Conservation (phyloP, 2,888 invertebrate species). For the Galerucella nymphaeae region DNA sequence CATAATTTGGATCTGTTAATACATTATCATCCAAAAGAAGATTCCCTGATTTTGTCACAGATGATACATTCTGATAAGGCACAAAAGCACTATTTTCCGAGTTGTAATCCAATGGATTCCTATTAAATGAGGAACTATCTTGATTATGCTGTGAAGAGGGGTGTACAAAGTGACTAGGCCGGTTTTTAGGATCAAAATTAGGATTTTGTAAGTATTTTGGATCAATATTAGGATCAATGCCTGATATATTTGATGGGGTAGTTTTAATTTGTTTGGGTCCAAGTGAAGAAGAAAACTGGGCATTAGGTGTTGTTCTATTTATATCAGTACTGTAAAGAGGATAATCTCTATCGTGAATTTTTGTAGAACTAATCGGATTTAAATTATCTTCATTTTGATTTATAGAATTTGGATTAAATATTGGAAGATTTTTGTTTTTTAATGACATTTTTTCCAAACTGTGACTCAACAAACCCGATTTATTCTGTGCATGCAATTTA, state of each 20-base stretch:
- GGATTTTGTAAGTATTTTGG: slow-evolving; percentile 43
- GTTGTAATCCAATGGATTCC: slow-evolving; percentile 22
- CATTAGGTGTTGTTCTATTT: slow-evolving; percentile 24
- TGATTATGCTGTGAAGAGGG: slow-evolving; percentile 18
- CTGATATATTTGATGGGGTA: slow-evolving; percentile 6
- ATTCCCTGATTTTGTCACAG: slow-evolving; percentile 26
- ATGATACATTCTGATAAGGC: slow-evolving; percentile 38
- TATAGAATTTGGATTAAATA: slow-evolving; percentile 26
- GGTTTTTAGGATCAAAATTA: slow-evolving; percentile 48
- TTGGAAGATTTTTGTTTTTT: slow-evolving; percentile 33
- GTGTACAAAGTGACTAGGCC: slow-evolving; percentile 47
- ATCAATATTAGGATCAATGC: slow-evolving; percentile 38
- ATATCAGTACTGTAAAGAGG: slow-evolving; percentile 40
- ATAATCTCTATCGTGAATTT: slow-evolving; percentile 34
- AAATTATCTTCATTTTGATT: slow-evolving; percentile 30
- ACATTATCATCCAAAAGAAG: slow-evolving; percentile 24
- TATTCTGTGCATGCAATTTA: slow-evolving; percentile 51
- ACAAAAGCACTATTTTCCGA: slow-evolving; percentile 42
- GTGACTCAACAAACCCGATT: slow-evolving; percentile 34
- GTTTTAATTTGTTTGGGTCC: slow-evolving; percentile 28
- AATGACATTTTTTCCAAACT: slow-evolving; percentile 39
- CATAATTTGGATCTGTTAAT: slow-evolving; percentile 14
- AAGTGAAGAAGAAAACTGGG: slow-evolving; percentile 37
- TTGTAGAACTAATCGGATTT: slow-evolving; percentile 28
- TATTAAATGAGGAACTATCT: slow-evolving; percentile 13